Percentiles rank a stretch among this genome's conserved stretches.
Evolutionary conservation across 2,888 invertebrate genomes (phyloP).

Genomic region (Aphodius sticticus): DNA sequence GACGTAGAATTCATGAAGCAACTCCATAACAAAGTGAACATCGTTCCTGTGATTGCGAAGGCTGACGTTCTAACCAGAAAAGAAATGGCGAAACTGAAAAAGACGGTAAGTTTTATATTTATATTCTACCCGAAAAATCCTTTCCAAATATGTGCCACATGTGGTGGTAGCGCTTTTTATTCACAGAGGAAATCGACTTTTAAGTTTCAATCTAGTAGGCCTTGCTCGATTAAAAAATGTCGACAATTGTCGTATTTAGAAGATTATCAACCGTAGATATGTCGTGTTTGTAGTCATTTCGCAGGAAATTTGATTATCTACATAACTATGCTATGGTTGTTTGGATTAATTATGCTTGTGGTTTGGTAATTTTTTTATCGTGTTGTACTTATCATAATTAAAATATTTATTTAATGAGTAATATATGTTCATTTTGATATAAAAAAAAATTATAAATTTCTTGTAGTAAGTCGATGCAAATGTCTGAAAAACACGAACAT

Average conservation of each 20-base stretch:
- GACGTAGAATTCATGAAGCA: slow-evolving; percentile 98
- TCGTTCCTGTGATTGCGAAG: slow-evolving; percentile 97
- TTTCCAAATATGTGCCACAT: no score
- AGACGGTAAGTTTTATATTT: slow-evolving; percentile 66
- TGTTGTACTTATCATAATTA: no score
- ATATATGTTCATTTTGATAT: no score
- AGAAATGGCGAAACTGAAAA: slow-evolving; percentile 86
- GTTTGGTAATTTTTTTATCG: neutral
- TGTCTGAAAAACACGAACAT: neutral
- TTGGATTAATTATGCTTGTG: neutral
- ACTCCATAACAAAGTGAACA: slow-evolving; percentile 93
- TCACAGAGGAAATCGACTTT: neutral
- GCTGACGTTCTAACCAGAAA: slow-evolving; percentile 94
- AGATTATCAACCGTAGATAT: neutral
- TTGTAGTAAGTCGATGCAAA: neutral
- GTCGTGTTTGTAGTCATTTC: neutral
- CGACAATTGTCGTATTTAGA: neutral
- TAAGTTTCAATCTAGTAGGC: neutral
- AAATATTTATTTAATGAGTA: no score
- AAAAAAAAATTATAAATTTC: neutral
- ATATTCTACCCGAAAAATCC: neutral
- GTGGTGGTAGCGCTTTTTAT: slow-evolving; percentile 5
- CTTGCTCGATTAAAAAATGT: neutral
- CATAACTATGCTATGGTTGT: neutral
- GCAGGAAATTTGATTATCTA: neutral